Percentiles rank a stretch among this genome's conserved stretches.
Conservation (phyloP, 2,113 vertebrate species). For the Fulmarus glacialis region DNA sequence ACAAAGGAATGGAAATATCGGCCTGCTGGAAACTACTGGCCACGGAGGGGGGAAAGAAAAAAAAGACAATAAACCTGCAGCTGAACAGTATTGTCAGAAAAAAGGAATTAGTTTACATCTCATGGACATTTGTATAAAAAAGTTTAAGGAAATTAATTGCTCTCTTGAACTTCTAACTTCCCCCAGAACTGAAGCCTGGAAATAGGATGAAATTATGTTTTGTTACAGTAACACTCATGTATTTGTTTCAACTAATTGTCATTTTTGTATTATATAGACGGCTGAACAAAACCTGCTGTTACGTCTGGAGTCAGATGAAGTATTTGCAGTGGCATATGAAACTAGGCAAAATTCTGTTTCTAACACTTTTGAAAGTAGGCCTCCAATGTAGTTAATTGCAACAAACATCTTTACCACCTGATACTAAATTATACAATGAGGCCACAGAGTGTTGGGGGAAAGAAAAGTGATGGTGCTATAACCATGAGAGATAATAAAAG, state of each 20-base stretch:
- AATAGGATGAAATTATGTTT: neutral
- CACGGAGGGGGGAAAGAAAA: too few relatives aligned
- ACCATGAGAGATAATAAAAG: neutral
- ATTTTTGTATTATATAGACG: neutral
- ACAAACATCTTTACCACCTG: neutral
- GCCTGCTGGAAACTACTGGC: neutral
- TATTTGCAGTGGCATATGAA: neutral
- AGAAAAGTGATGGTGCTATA: neutral
- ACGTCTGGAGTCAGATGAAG: neutral
- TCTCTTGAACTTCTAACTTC: neutral
- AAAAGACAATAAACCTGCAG: neutral
- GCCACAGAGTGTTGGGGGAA: fast-evolving
- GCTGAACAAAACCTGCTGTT: neutral
- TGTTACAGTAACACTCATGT: neutral
- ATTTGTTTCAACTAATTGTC: neutral
- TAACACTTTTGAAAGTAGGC: neutral
- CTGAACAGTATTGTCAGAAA: neutral
- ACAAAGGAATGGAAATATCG: neutral
- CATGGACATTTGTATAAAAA: neutral
- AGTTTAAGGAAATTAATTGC: neutral
- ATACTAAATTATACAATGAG: neutral
- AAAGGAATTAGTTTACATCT: neutral
- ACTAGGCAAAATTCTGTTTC: neutral
- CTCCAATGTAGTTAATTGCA: neutral
- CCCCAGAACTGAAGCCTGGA: neutral